These are phyloP conservation scores for Coluber constrictor DNA, from an alignment of 2,797 vertebrate species.

Conservation along the genomic window DNA sequence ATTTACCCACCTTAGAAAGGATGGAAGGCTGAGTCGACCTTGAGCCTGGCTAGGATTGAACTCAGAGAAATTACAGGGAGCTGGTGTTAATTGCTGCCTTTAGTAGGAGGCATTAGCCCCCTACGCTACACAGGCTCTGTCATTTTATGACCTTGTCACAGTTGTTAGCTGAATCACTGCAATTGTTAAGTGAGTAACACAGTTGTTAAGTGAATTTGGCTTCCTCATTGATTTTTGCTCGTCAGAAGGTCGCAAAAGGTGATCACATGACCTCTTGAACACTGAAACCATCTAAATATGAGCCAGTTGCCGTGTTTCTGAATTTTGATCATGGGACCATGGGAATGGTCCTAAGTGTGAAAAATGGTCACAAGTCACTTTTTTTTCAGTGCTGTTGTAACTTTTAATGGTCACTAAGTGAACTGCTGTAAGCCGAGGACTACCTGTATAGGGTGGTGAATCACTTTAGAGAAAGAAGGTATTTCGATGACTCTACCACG, in stretches of 20 bases:
- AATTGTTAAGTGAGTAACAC: background rate
- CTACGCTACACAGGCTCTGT: too few species aligned
- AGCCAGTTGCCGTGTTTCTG: background rate
- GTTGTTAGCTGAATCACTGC: background rate
- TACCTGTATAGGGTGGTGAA: background rate
- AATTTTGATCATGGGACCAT: background rate
- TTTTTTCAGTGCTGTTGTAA: background rate
- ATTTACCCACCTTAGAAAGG: too few species aligned
- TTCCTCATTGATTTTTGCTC: background rate
- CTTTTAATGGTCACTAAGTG: background rate
- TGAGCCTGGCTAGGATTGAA: too few species aligned
- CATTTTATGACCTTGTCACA: background rate
- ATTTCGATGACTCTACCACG: background rate
- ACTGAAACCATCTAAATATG: background rate
- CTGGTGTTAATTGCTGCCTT: too few species aligned
- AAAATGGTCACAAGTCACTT: background rate
- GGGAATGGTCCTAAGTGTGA: background rate
- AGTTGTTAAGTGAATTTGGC: background rate
- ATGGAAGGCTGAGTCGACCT: too few species aligned
- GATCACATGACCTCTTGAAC: background rate
- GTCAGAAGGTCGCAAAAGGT: background rate
- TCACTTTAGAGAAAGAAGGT: background rate
- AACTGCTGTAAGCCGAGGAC: background rate
- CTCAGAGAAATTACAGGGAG: too few species aligned
- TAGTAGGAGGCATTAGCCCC: too few species aligned